Base-by-base conservation (phyloP, 2,113 vertebrate species). In the Salvator merianae region DNA sequence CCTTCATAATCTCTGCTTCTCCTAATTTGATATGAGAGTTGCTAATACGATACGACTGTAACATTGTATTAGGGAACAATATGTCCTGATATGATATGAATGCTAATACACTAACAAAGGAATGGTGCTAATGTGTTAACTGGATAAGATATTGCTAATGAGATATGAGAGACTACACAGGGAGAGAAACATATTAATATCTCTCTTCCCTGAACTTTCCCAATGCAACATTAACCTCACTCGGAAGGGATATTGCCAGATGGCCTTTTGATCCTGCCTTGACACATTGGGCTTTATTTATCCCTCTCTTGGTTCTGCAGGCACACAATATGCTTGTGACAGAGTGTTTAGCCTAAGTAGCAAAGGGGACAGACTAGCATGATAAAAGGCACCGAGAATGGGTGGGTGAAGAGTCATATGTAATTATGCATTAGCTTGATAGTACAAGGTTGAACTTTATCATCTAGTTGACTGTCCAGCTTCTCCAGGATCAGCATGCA, bases 21-120 rank as follows among this genome's bases (percentile, higher is more conserved):
- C 84, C 91, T 96, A 96, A 96, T 95, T 92, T 95, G 95, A 95
- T 94, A 96, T 93, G 95, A 96, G 95, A 95, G 90, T 94, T 90
- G 92, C 95, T 96, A 96, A 96, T 95, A 88, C 2, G n/a, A 95
- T 94, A 94, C 32, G 87, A 94, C 93, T 92, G 92, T 92, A 95
- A 94, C 90, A 90, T 88, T 93, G 87, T 92, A 93, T 94, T 95
- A 94, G 88, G 83, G 92, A 94, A 90, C 90, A 95, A 91, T 95
- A 94, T 91, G 94, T 95, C 94, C 90, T 95, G 91, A 92, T 95
- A 93, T 78, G 85, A 90, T 92, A 88, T 91, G 93, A 95, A 96
- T 95, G 90, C 91, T 94, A 96, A 96, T 94, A 89, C 50, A 95
- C 90, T 92, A 79, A 93, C 89, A 95, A 94, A 93, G 82, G 87